Conservation (phyloP, 2,113 vertebrate genomes). For the Acanthochromis polyacanthus region DNA sequence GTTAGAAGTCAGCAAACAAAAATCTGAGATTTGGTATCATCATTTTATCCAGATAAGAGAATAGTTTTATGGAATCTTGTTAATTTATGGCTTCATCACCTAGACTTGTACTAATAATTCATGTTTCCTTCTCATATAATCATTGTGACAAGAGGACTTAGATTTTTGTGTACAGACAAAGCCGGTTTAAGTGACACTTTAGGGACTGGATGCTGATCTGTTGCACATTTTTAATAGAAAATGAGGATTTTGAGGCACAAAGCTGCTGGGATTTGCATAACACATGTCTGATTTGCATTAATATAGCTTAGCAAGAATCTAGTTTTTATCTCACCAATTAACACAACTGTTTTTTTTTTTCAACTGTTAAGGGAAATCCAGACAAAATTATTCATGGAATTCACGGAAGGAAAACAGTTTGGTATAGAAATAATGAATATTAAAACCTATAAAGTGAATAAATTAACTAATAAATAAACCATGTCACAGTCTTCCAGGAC, state of each 20-base stretch:
- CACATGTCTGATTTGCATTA: neutral
- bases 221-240: neutral
- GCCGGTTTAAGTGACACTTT: neutral
- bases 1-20: conserved; percentile 1
- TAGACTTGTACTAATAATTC: too few relatives aligned
- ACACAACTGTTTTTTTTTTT: neutral
- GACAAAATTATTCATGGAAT: too few relatives aligned
- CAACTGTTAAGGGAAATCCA: neutral
- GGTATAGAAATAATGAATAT: too few relatives aligned
- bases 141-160: neutral
- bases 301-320: neutral
- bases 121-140: neutral
- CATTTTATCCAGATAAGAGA: neutral
- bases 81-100: neutral
- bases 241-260: neutral
- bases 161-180: neutral
- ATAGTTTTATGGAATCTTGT: neutral
- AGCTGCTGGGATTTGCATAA: conserved; percentile 7
- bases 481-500: neutral
- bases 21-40: neutral
- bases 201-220: neutral
- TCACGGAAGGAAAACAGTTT: neutral
- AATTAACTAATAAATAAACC: neutral
- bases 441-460: neutral
- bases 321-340: too few relatives aligned